Percentiles rank a stretch among this genome's conserved stretches.
Conservation (phyloP, 2,797 vertebrate genomes). For the Alosa sapidissima region DNA sequence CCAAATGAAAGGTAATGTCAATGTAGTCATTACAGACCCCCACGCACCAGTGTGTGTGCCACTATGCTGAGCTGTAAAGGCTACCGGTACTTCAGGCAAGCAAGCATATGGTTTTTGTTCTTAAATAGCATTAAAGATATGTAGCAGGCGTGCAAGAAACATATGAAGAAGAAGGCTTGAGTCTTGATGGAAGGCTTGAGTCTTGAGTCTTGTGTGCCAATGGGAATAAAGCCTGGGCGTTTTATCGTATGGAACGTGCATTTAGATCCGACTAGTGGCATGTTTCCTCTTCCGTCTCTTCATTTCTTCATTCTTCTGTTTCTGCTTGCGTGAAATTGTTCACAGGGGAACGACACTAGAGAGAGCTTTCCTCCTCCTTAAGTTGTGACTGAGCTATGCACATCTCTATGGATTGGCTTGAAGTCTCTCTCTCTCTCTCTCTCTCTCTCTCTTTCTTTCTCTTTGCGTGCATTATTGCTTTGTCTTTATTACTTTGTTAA, state of each 20-base stretch:
- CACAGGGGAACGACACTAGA: background rate
- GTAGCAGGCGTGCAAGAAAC: background rate
- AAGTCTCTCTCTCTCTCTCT: background rate
- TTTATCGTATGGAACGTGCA: background rate
- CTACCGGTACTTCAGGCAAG: background rate
- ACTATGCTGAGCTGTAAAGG: background rate
- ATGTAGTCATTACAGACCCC: background rate
- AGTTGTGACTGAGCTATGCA: background rate
- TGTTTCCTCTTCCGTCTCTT: background rate
- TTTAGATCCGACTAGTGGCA: background rate
- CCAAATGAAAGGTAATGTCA: background rate
- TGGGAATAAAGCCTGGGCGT: background rate
- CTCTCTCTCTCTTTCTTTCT: slow-evolving; percentile 47
- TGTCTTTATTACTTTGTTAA: slow-evolving; percentile 64
- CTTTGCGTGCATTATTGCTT: slow-evolving; percentile 42
- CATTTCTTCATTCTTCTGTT: background rate
- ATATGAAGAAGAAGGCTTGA: background rate
- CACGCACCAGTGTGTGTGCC: background rate
- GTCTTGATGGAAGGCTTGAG: background rate
- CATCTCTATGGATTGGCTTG: background rate
- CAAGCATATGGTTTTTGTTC: background rate
- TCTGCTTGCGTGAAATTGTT: slow-evolving; percentile 4
- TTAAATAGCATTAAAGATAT: background rate
- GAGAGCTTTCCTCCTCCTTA: background rate
- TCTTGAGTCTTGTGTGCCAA: background rate